phyloP scores from a whole-genome alignment of 2,888 invertebrate genomes.

The Prenolepis imparis region DNA sequence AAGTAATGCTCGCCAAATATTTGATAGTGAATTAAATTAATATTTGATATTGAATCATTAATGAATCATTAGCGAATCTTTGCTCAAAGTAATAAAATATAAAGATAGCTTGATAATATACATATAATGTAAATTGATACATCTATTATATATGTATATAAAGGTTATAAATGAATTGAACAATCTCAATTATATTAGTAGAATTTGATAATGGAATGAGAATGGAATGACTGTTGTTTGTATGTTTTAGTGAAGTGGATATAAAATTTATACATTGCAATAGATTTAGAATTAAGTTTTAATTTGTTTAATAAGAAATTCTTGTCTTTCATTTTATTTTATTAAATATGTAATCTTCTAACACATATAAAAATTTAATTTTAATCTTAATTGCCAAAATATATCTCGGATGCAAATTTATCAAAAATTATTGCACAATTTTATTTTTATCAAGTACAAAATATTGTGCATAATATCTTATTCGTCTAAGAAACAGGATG shows the following conservation, averaged over 20 bases:
- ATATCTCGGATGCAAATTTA: neutral
- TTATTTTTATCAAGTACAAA: conserved; percentile 6
- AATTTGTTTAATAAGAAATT: neutral
- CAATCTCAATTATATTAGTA: too few species aligned
- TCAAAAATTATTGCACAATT: neutral
- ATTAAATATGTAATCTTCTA: neutral
- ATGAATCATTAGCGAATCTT: neutral
- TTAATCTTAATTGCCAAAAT: too few species aligned
- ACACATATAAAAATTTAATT: neutral
- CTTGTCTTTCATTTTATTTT: neutral
- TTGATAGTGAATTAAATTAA: neutral
- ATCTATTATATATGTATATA: neutral
- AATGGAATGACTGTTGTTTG: too few species aligned
- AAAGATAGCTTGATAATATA: neutral
- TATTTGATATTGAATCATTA: too few species aligned
- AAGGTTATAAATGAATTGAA: too few species aligned
- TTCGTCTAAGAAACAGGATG: too few species aligned
- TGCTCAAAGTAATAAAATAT: neutral
- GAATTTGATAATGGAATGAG: too few species aligned
- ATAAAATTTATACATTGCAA: neutral
- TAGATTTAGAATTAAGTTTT: neutral
- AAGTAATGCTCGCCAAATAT: neutral
- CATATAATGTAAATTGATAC: neutral
- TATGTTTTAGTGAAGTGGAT: neutral
- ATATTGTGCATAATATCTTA: neutral